A percentile compares a stretch with the other conserved stretches of the same genome.
These are phyloP conservation scores for Mus pahari DNA, from an alignment of 2,113 vertebrate genomes.

Conservation along the genomic window DNA sequence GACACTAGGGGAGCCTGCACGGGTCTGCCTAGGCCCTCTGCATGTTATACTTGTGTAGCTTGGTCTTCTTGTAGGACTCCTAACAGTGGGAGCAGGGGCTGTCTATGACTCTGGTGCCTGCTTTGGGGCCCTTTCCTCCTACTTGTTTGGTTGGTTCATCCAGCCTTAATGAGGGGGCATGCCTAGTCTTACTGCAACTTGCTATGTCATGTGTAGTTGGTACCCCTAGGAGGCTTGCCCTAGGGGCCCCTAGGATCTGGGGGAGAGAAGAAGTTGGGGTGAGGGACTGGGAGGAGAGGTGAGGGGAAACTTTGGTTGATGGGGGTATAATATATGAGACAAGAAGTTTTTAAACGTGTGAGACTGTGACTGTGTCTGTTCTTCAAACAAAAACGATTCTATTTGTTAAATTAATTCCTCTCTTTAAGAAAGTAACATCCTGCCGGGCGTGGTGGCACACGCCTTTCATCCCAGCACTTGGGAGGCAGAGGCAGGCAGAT, in stretches of 20 bases:
- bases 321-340: neutral
- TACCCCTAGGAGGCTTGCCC: neutral
- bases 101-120: neutral
- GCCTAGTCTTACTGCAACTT: neutral
- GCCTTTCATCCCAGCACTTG: too few species aligned
- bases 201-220: neutral
- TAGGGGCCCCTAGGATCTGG: too few species aligned
- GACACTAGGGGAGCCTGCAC: neutral
- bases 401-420: constrained; percentile 58
- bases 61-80: neutral
- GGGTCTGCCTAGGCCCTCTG: neutral
- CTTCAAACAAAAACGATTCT: constrained; percentile 37
- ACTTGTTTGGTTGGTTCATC: neutral
- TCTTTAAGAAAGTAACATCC: constrained; percentile 12
- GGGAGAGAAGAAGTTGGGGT: neutral
- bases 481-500: too few species aligned
- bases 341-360: neutral
- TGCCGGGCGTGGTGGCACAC: too few species aligned
- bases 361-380: neutral
- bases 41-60: neutral
- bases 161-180: neutral
- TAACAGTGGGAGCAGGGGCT: neutral
- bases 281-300: neutral
- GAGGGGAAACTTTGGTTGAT: neutral
- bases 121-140: neutral